phyloP scores from a whole-genome alignment of 2,888 invertebrate species.

The Brenthis ino region DNA sequence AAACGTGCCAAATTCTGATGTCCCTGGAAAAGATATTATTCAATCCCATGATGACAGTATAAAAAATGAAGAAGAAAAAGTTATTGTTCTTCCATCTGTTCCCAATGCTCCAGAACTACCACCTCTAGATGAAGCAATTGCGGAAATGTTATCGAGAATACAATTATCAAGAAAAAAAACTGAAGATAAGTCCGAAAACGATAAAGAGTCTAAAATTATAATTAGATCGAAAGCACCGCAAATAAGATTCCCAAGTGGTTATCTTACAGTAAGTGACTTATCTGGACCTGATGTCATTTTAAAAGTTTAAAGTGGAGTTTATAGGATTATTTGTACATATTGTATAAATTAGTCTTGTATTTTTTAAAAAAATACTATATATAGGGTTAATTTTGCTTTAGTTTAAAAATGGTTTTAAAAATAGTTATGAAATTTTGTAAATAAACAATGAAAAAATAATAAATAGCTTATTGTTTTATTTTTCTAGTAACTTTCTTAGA shows the following conservation, averaged over 20 bases:
- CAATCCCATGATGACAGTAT: not conserved
- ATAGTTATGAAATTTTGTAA: no score
- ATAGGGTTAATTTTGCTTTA: not conserved
- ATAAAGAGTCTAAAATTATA: not conserved
- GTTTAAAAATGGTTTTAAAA: no score
- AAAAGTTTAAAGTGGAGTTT: not conserved
- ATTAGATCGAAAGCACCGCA: not conserved
- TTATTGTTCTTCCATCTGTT: not conserved
- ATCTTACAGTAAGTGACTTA: not conserved
- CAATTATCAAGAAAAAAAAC: not conserved
- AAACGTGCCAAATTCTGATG: not conserved
- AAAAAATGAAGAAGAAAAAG: not conserved
- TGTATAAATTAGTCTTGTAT: not conserved
- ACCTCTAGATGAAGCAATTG: constrained; percentile 1
- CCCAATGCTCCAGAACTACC: not conserved
- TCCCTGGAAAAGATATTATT: not conserved
- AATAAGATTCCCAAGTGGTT: constrained; percentile 2
- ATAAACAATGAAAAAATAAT: no score
- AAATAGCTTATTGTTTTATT: no score
- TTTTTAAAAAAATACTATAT: not conserved
- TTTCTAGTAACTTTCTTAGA: no score
- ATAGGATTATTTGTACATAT: not conserved
- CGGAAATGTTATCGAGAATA: not conserved
- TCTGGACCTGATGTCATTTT: not conserved
- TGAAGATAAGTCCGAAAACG: not conserved